Percentiles rank a stretch among this genome's conserved stretches.
Evolutionary conservation across 2,113 vertebrate genomes (phyloP).

Genomic region (Pseudonaja textilis): DNA sequence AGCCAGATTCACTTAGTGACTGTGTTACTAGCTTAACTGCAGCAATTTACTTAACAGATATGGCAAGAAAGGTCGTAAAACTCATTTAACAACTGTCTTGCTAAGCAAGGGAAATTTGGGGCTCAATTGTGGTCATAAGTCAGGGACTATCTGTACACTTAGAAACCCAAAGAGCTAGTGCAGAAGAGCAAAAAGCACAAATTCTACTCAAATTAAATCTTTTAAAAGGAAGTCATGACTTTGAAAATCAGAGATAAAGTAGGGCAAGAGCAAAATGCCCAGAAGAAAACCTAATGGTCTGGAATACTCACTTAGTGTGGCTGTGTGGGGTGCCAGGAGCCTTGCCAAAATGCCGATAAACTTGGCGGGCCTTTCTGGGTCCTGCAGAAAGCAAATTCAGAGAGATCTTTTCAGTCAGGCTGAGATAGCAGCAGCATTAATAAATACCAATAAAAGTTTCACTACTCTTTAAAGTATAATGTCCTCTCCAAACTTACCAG

Average conservation of each 20-base stretch:
- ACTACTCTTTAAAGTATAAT: background rate
- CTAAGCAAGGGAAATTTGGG: background rate
- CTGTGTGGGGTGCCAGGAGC: constrained; percentile 90
- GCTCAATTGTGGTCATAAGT: background rate
- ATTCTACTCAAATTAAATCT: background rate
- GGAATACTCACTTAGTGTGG: constrained; percentile 85
- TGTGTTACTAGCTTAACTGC: background rate
- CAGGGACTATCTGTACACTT: background rate
- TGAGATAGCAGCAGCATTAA: background rate
- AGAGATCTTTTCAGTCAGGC: background rate
- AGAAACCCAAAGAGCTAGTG: background rate
- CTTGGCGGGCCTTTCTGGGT: constrained; percentile 86
- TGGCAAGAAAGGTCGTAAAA: background rate
- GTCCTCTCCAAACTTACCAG: constrained; percentile 68
- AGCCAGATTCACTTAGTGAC: background rate
- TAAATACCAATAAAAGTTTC: background rate
- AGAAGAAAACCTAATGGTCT: background rate
- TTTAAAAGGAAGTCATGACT: background rate
- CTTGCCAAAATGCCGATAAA: constrained; percentile 92
- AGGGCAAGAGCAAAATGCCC: background rate
- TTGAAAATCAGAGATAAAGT: background rate
- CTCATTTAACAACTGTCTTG: background rate
- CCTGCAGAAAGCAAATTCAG: constrained; percentile 58
- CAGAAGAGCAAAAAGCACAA: background rate
- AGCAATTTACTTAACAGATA: background rate